Evolutionary conservation across 2,888 invertebrate genomes (phyloP).

Genomic region (Agrochola litura): DNA sequence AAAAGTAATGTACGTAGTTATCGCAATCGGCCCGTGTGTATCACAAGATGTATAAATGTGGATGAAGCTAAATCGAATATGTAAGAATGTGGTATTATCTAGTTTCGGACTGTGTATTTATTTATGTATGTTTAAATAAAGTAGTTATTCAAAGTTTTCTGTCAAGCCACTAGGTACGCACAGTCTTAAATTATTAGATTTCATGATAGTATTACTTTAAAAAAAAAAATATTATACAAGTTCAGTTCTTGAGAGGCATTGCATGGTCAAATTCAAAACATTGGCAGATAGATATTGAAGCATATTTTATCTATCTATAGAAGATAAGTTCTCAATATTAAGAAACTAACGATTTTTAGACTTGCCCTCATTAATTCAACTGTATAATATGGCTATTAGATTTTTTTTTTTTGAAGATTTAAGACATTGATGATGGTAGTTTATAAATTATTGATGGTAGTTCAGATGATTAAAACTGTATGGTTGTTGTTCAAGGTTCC

Average conservation of each 20-base stretch:
- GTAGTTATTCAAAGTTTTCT: neutral
- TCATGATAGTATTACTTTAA: slow-evolving; percentile 18
- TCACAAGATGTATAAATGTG: neutral
- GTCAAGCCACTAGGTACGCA: slow-evolving; percentile 2
- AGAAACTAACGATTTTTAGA: neutral
- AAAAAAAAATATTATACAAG: neutral
- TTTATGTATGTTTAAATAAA: neutral
- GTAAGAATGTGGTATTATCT: neutral
- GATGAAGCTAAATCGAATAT: neutral
- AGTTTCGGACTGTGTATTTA: neutral
- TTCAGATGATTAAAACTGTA: neutral
- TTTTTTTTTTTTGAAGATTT: slow-evolving; percentile 11
- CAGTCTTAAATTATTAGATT: slow-evolving; percentile 11
- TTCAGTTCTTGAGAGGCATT: neutral
- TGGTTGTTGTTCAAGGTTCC: neutral
- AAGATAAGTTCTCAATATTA: slow-evolving; percentile 5
- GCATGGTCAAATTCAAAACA: neutral
- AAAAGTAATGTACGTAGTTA: neutral
- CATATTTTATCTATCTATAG: neutral
- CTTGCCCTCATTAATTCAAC: slow-evolving; percentile 21
- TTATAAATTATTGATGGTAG: slow-evolving; percentile 6
- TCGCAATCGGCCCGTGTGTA: accelerated
- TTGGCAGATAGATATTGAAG: too few relatives aligned
- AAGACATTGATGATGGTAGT: neutral
- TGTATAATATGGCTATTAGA: slow-evolving; percentile 21